Percentiles rank a stretch among this genome's conserved stretches.
These are phyloP conservation scores for Acridotheres tristis DNA, from an alignment of 2,797 vertebrate genomes.

Conservation along the genomic window DNA sequence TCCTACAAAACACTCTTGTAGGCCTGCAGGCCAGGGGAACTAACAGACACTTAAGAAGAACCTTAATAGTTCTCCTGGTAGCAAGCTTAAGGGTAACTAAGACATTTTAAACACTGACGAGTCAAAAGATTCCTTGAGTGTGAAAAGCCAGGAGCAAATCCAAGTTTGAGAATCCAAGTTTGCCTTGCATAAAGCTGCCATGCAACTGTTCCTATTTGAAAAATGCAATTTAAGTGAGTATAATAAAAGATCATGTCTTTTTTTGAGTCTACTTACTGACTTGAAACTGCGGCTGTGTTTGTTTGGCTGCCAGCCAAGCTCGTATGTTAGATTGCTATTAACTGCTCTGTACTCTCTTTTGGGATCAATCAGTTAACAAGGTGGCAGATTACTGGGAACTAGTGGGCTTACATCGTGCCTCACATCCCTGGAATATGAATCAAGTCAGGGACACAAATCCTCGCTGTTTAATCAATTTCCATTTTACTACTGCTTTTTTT, in stretches of 20 bases:
- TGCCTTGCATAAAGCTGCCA: not conserved
- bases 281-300: not conserved
- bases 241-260: not conserved
- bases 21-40: not conserved
- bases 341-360: not conserved
- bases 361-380: not conserved
- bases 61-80: not conserved
- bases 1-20: not conserved
- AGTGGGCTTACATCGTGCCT: not conserved
- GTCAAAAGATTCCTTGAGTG: not conserved
- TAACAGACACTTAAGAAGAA: not conserved
- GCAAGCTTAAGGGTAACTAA: not conserved
- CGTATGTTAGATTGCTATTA: not conserved
- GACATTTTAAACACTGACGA: not conserved
- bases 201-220: constrained; percentile 4
- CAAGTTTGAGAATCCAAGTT: not conserved
- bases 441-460: not conserved
- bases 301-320: not conserved
- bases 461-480: not conserved
- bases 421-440: not conserved
- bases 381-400: not conserved
- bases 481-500: not conserved
- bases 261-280: not conserved
- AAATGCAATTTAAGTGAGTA: constrained; percentile 32
- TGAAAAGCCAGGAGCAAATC: not conserved